These are phyloP conservation scores for Tiliacea aurago DNA, from an alignment of 2,888 invertebrate species.

Conservation along the genomic window DNA sequence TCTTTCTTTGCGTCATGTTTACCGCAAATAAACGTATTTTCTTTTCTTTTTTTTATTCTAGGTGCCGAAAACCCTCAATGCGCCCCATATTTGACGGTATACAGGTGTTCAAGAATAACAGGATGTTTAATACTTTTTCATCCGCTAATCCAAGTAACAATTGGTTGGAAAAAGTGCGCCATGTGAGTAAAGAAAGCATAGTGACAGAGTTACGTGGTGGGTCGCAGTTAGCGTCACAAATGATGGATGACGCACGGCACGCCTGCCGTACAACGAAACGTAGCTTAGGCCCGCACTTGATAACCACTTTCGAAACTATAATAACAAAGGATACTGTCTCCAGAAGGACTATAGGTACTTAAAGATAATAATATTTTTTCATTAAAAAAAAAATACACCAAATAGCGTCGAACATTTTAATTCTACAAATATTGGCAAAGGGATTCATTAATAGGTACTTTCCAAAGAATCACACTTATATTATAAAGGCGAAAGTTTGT, in stretches of 20 bases:
- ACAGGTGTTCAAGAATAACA: slow-evolving; percentile 16
- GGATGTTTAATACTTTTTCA: slow-evolving; percentile 28
- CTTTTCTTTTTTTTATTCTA: too few species aligned
- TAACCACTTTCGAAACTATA: slow-evolving; percentile 66
- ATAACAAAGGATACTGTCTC: slow-evolving; percentile 44
- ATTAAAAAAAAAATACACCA: not conserved
- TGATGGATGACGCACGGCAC: slow-evolving; percentile 71
- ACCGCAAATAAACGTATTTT: too few species aligned
- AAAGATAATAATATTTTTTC: not conserved
- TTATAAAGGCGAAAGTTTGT: too few species aligned
- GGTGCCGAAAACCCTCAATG: not conserved
- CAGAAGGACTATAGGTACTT: not conserved
- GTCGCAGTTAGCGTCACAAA: slow-evolving; percentile 72
- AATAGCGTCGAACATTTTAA: not conserved
- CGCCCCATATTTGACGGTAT: not conserved
- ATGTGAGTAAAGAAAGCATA: slow-evolving; percentile 67
- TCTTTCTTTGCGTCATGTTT: too few species aligned
- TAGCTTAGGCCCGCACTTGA: slow-evolving; percentile 49
- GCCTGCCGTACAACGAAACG: slow-evolving; percentile 58
- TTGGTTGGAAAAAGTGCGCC: slow-evolving; percentile 42
- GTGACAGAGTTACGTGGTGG: slow-evolving; percentile 68
- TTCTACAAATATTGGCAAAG: slow-evolving; percentile 6
- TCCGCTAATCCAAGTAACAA: slow-evolving; percentile 44
- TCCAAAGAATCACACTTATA: too few species aligned
- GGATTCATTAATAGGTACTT: not conserved